Evolutionary conservation across 2,113 vertebrate genomes (phyloP).

Genomic region (Aviceda subcristata): DNA sequence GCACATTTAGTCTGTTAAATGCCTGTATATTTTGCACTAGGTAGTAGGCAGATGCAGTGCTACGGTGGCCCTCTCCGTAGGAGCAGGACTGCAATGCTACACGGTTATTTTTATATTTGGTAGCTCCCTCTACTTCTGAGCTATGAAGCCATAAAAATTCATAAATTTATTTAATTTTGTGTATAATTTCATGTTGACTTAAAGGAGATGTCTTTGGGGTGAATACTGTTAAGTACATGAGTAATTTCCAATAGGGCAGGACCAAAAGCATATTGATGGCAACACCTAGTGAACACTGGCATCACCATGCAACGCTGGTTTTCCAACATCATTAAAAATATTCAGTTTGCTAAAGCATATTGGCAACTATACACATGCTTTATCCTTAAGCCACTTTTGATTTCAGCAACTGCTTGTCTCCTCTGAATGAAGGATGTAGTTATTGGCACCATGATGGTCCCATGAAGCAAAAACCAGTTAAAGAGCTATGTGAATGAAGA

Average conservation of each 20-base stretch:
- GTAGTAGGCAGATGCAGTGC: background rate
- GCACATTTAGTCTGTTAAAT: background rate
- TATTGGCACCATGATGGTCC: background rate
- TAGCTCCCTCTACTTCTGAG: background rate
- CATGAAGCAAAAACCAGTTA: background rate
- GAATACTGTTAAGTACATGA: background rate
- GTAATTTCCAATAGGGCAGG: background rate
- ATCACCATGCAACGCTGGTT: background rate
- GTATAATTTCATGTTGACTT: background rate
- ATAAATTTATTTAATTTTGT: background rate
- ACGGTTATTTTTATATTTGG: background rate
- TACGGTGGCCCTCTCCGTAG: background rate
- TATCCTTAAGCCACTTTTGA: background rate
- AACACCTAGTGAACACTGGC: background rate
- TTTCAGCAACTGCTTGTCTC: background rate
- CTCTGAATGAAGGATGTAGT: background rate
- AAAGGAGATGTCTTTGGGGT: background rate
- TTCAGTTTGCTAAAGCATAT: background rate
- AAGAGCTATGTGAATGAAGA: background rate
- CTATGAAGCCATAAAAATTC: background rate
- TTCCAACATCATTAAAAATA: background rate
- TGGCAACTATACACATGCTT: background rate
- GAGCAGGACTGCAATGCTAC: background rate
- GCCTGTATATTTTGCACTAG: background rate
- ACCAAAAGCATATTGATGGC: background rate